Base-by-base conservation (phyloP, 2,888 invertebrate genomes). In the Erynnis tages region DNA sequence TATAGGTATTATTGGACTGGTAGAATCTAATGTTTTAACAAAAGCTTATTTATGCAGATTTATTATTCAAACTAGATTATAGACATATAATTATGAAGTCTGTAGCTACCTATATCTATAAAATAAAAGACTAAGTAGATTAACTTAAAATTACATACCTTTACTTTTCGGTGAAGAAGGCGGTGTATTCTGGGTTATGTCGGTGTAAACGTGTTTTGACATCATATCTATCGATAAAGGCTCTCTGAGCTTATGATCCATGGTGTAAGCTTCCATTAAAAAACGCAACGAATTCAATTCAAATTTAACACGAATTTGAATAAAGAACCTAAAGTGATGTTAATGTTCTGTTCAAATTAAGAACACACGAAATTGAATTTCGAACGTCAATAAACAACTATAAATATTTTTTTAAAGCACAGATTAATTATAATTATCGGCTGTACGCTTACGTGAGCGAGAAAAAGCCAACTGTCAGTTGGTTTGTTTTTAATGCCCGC, bases 381-480 rank as follows among this genome's bases (percentile, higher is more conserved):
- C 19, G n/a, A 11, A 37, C 35, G 35, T 11, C 6, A 16, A 1
- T n/a, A n/a, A n/a, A 17, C 32, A 16, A 16, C 17, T 16, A 34
- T n/a, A 25, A 32, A 19, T 19, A 37, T 19, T 37, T 37, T 48
- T 48, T 37, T 41, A 16, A 34, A 17, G 11, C 49, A 49, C 48
- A 49, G 41, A 49, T 21, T 27, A 41, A 32, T 48, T 21, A 38
- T 1, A 14, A 32, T 29, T 54, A 52, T 60, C 55, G 56, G 59
- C 61, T 55, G 58, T 54, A 64, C 67, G 66, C 63, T 43, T 46
- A 17, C 50, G 27, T 43, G 50, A 50, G 68, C 63, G 69, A 37
- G 71, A 77, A 81, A 77, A 73, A 72, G 71, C 73, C 65, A 82
- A 81, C 79, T 83, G 81, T 82, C 78, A 82, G 62, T 69, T 71